These are phyloP conservation scores for Connochaetes taurinus DNA, from an alignment of 2,113 vertebrate species.

Conservation along the genomic window DNA sequence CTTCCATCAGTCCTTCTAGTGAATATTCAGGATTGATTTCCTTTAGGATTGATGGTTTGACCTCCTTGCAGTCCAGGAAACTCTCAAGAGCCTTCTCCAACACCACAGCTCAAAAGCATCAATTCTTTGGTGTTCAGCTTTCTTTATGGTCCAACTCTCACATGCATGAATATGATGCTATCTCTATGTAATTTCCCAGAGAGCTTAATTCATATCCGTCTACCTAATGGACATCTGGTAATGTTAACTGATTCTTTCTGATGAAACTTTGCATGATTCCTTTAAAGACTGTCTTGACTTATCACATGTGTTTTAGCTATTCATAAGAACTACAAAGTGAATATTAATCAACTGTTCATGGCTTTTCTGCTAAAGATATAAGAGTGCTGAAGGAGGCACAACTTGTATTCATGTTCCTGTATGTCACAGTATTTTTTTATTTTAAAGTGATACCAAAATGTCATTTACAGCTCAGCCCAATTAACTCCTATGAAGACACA, in stretches of 20 bases:
- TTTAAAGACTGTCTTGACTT: neutral
- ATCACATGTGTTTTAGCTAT: neutral
- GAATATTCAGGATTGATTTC: neutral
- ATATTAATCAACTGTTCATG: slow-evolving; percentile 1
- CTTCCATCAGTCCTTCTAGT: neutral
- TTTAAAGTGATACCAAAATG: slow-evolving; percentile 23
- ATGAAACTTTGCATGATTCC: neutral
- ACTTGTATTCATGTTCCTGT: neutral
- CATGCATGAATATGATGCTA: neutral
- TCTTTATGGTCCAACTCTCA: neutral
- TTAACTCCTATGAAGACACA: neutral
- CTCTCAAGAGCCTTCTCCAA: neutral
- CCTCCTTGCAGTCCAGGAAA: neutral
- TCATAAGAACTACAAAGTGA: neutral
- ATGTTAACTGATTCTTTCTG: neutral
- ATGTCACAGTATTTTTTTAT: neutral
- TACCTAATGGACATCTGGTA: neutral
- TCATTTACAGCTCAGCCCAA: neutral
- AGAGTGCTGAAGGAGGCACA: neutral
- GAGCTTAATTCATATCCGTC: neutral
- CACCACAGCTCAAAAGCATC: neutral
- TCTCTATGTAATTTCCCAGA: neutral
- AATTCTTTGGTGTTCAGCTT: neutral
- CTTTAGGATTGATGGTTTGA: neutral
- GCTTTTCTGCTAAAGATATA: neutral